Evolutionary conservation across 2,113 vertebrate species (phyloP).

Genomic region (Antigone vipio): DNA sequence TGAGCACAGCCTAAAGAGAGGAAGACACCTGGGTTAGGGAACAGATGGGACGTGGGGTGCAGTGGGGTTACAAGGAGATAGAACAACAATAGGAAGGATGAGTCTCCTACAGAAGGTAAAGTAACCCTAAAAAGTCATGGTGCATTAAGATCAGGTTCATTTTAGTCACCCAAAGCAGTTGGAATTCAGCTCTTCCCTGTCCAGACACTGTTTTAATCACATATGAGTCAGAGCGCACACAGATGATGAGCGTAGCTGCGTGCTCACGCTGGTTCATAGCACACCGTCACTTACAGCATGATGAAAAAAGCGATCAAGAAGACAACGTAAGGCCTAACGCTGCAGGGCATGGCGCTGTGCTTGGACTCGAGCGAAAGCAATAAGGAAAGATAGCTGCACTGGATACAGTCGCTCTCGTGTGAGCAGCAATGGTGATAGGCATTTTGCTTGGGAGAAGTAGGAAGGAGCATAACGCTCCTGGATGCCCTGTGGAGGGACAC

Average conservation of each 20-base stretch:
- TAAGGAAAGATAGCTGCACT: neutral
- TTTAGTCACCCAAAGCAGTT: neutral
- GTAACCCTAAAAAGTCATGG: neutral
- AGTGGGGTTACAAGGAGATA: neutral
- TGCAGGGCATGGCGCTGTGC: neutral
- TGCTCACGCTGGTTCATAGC: neutral
- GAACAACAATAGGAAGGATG: neutral
- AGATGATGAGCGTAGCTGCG: neutral
- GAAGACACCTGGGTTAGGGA: neutral
- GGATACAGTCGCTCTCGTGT: neutral
- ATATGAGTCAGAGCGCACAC: neutral
- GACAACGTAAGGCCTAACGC: neutral
- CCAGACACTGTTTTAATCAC: neutral
- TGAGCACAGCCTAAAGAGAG: neutral
- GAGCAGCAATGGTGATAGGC: fast-evolving
- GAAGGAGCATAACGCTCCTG: neutral
- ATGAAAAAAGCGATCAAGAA: neutral
- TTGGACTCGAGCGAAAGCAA: neutral
- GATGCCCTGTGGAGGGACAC: neutral
- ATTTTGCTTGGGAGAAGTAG: neutral
- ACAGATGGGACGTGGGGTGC: neutral
- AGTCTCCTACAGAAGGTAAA: neutral
- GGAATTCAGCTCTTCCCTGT: neutral
- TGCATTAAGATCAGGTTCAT: neutral
- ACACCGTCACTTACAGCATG: neutral